Base-by-base conservation (phyloP, 2,113 vertebrate species). In the Dermatemys mawii region DNA sequence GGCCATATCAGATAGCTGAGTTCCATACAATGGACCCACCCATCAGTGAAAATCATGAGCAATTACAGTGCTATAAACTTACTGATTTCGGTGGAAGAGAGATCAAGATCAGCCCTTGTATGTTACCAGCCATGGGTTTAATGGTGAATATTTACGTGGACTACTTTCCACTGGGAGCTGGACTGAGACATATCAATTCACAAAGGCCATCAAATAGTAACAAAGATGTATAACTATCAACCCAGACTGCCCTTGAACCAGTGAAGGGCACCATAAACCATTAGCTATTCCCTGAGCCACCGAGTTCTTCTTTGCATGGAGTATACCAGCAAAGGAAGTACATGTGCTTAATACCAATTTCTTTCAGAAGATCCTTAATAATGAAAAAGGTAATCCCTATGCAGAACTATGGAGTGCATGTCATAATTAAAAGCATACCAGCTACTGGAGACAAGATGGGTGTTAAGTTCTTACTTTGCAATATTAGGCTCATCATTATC, bases 381-480 rank as follows among this genome's bases (percentile, higher is more conserved):
- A 79, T 50, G 54, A 41, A 48, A 84, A 88, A 93, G 75, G 78
- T 44, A 92, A 85, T 44, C 13, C 8, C 21, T 53, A 46, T 13
- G 51, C 82, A 84, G 92, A 95, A 22, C 0, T 8, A 2, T 35
- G 41, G 13, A 86, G 75, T 70, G 50, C 48, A 76, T 50, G 48
- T 9, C 11, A 50, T 70, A 87, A 93, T 87, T 88, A 57, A 57
- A 81, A 81, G 27, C 87, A 91, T 89, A 54, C 8, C 88, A 92
- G 85, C 60, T 82, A 38, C 70, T 41, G 6, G 51, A 87, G 80
- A 85, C 78, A 93, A 92, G 92, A 92, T 21, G 24, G 55, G 48
- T 46, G 83, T 63, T 79, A 81, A 83, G n/a, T 46, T 38, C 82
- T 89, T n/a, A 78, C 79, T 94, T 92, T 87, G 38, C 80, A 93